Percentiles rank a stretch among this genome's conserved stretches.
Evolutionary conservation across 2,797 vertebrate genomes (phyloP).

Genomic region (Sebastes kiyomatsui): DNA sequence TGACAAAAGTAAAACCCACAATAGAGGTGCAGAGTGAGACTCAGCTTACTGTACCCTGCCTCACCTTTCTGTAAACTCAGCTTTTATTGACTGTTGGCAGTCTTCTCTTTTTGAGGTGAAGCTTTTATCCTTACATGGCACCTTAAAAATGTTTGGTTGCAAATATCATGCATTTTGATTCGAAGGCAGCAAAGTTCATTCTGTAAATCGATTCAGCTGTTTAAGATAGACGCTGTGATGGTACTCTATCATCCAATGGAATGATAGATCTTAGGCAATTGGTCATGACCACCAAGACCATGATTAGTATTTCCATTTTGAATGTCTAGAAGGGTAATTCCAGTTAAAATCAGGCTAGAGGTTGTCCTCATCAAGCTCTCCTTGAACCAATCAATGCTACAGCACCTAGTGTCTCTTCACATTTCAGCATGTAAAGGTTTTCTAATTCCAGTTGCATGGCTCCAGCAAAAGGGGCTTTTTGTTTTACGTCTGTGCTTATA

Average conservation of each 20-base stretch:
- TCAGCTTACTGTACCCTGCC: not conserved
- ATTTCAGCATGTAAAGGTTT: not conserved
- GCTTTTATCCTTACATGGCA: not conserved
- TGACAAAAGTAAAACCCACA: not conserved
- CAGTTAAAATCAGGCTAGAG: not conserved
- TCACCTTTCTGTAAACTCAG: not conserved
- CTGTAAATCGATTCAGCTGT: conserved; percentile 3
- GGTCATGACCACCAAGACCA: not conserved
- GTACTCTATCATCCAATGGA: not conserved
- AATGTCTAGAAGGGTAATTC: not conserved
- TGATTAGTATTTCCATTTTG: not conserved
- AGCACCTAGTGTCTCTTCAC: not conserved
- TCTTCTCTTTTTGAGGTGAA: not conserved
- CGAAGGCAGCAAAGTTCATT: not conserved
- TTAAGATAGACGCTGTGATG: not conserved
- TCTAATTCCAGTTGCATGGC: not conserved
- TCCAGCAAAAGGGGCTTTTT: not conserved
- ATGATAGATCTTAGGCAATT: not conserved
- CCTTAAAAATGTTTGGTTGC: not conserved
- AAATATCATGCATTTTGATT: not conserved
- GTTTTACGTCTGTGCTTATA: not conserved
- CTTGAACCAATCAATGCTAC: conserved; percentile 9
- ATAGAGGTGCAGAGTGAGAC: not conserved
- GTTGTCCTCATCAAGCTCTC: not conserved
- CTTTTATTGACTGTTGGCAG: not conserved